Conservation (phyloP, 2,888 invertebrate genomes). For the Agriopis leucophaearia region DNA sequence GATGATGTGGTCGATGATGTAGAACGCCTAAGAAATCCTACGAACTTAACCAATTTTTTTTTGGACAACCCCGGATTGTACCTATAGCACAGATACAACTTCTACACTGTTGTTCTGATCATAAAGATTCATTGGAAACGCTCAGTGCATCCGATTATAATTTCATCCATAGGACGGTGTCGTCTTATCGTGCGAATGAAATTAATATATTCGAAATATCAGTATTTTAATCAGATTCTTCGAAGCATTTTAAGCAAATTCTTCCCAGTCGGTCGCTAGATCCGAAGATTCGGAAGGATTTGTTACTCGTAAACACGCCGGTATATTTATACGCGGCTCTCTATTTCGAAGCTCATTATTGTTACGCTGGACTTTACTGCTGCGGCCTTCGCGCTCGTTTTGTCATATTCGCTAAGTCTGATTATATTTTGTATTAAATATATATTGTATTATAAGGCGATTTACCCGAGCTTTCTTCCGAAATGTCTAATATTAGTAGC, state of each 20-base stretch:
- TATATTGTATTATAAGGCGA: not conserved
- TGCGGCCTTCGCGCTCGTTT: constrained; percentile 42
- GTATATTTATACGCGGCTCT: constrained; percentile 51
- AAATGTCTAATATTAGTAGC: not conserved
- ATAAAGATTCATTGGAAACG: too few relatives aligned
- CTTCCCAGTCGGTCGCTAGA: constrained; percentile 21
- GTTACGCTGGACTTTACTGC: constrained; percentile 50
- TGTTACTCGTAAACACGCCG: constrained; percentile 50
- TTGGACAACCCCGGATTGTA: too few relatives aligned
- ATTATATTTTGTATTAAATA: too few relatives aligned
- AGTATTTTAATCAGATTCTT: not conserved
- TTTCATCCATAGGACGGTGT: too few relatives aligned
- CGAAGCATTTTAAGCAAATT: not conserved
- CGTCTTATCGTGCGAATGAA: too few relatives aligned
- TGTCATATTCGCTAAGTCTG: constrained; percentile 27
- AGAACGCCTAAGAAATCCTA: too few relatives aligned
- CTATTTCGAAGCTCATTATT: constrained; percentile 56
- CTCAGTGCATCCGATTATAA: too few relatives aligned
- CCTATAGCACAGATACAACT: too few relatives aligned
- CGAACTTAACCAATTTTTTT: too few relatives aligned
- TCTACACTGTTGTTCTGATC: too few relatives aligned
- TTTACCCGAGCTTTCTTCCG: not conserved
- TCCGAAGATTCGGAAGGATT: constrained; percentile 45
- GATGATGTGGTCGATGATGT: too few relatives aligned
- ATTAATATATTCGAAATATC: not conserved